Conservation (phyloP, 2,113 vertebrate species). For the Egretta garzetta region DNA sequence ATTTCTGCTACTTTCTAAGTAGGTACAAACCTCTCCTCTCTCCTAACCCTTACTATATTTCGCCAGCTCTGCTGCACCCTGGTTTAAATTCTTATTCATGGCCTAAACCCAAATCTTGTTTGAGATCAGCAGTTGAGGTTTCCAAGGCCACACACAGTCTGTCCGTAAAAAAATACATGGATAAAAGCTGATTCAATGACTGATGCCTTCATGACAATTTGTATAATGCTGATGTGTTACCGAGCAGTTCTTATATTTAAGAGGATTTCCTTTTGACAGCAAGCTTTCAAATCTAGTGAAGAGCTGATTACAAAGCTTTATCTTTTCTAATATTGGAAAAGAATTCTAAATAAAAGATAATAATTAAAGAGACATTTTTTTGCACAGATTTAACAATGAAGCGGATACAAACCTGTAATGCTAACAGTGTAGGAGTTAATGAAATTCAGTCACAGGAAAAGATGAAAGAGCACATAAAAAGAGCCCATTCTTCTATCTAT, state of each 20-base stretch:
- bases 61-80: background rate
- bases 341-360: conserved; percentile 5
- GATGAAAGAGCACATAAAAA: background rate
- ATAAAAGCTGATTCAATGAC: background rate
- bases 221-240: background rate
- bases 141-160: background rate
- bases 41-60: background rate
- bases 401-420: background rate
- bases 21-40: background rate
- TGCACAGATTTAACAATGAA: conserved; percentile 25
- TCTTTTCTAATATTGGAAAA: conserved; percentile 32
- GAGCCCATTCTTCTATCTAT: background rate
- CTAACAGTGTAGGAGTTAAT: background rate
- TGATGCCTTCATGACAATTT: background rate
- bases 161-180: background rate
- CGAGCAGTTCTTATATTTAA: background rate
- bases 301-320: background rate
- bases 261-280: background rate
- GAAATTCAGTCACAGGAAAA: conserved; percentile 31
- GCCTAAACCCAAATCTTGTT: background rate
- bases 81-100: background rate
- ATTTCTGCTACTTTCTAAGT: background rate
- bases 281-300: background rate
- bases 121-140: background rate
- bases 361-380: conserved; percentile 7